Evolutionary conservation across 2,113 vertebrate species (phyloP).

Genomic region (Crocuta crocuta): DNA sequence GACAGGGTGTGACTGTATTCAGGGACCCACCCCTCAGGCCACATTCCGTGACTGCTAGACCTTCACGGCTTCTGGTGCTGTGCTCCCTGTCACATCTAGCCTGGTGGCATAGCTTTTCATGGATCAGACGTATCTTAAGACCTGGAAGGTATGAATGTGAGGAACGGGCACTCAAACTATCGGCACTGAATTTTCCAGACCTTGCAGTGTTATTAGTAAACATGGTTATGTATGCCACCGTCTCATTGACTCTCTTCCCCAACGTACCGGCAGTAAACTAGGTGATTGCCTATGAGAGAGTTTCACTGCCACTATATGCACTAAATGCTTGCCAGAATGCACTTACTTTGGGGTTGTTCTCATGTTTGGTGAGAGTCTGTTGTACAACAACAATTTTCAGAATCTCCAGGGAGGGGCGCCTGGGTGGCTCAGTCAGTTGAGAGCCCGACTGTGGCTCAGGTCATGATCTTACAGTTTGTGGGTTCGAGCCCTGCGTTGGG

Average conservation of each 20-base stretch:
- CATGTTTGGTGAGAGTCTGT: neutral
- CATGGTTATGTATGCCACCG: no score
- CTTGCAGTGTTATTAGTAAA: neutral
- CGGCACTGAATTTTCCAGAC: neutral
- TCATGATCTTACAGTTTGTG: no score
- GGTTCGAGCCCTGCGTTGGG: no score
- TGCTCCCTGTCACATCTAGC: no score
- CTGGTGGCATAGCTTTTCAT: neutral
- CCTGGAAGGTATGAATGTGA: neutral
- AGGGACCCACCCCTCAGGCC: accelerated
- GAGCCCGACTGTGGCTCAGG: no score
- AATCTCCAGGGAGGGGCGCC: neutral
- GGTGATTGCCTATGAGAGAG: neutral
- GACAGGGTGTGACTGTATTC: neutral
- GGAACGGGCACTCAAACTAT: neutral
- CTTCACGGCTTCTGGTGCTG: neutral
- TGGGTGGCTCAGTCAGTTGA: no score
- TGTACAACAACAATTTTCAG: neutral
- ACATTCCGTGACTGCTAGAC: neutral
- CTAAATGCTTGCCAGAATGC: neutral
- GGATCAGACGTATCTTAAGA: neutral
- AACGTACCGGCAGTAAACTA: neutral
- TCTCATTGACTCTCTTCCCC: neutral
- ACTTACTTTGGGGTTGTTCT: neutral
- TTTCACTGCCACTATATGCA: neutral